These are phyloP conservation scores for Sebastes dallii DNA, from an alignment of 2,797 vertebrate genomes.

Conservation along the genomic window DNA sequence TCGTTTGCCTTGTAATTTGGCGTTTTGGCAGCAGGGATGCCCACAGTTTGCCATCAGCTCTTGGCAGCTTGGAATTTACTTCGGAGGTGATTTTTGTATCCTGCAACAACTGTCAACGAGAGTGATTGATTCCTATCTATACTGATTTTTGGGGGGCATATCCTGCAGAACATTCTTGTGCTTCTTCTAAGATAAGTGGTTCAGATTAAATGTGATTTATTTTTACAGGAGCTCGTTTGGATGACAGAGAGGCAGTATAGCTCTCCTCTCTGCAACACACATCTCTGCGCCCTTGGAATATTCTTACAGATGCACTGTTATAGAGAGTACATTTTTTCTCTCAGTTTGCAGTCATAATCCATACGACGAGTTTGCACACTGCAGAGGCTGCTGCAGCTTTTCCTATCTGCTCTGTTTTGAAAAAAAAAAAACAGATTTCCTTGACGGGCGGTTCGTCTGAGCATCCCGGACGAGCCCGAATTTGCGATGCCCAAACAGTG, in stretches of 20 bases:
- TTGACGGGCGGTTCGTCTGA: slow-evolving; percentile 60
- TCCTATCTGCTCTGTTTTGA: slow-evolving; percentile 30
- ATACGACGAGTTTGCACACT: slow-evolving; percentile 54
- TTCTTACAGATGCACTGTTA: slow-evolving; percentile 40
- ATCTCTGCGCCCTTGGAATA: slow-evolving; percentile 72
- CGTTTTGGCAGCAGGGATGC: slow-evolving; percentile 53
- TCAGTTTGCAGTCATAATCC: slow-evolving; percentile 35
- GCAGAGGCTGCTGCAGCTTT: slow-evolving; percentile 70
- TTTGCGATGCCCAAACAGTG: slow-evolving; percentile 78
- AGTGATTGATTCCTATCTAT: slow-evolving; percentile 58
- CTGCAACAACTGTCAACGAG: slow-evolving; percentile 67
- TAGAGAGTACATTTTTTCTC: slow-evolving; percentile 26
- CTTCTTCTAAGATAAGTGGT: slow-evolving; percentile 34
- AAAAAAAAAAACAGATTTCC: slow-evolving; percentile 32
- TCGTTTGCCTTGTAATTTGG: slow-evolving; percentile 7
- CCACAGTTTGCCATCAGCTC: slow-evolving; percentile 60
- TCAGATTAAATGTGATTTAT: slow-evolving; percentile 47
- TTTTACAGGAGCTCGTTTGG: slow-evolving; percentile 59
- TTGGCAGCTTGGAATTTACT: slow-evolving; percentile 76
- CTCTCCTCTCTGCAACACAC: slow-evolving; percentile 38
- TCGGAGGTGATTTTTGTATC: slow-evolving; percentile 69
- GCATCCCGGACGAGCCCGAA: slow-evolving; percentile 66
- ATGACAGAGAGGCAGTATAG: slow-evolving; percentile 61
- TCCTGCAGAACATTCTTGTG: slow-evolving; percentile 57
- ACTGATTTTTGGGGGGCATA: slow-evolving; percentile 16